Evolutionary conservation across 2,888 invertebrate species (phyloP).

Genomic region (Leptinotarsa rubiginosa): DNA sequence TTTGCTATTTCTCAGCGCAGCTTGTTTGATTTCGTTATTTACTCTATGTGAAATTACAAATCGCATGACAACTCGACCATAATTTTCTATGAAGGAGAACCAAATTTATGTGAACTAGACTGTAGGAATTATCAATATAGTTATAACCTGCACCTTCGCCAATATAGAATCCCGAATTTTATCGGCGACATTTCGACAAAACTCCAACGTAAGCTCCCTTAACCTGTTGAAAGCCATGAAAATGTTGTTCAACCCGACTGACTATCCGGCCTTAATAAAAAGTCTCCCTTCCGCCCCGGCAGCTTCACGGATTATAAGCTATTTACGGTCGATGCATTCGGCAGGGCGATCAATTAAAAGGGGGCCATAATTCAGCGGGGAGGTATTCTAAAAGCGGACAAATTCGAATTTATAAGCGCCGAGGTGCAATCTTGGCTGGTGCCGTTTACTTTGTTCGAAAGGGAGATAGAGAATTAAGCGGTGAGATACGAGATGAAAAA

Average conservation of each 20-base stretch:
- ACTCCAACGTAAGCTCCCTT: not conserved
- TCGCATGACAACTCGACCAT: too few species aligned
- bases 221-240: slow-evolving; percentile 17
- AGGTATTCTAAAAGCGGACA: slow-evolving; percentile 7
- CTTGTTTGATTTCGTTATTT: too few species aligned
- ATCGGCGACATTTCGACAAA: not conserved
- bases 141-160: too few species aligned
- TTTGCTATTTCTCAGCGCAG: too few species aligned
- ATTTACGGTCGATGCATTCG: slow-evolving; percentile 23
- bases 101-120: too few species aligned
- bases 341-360: slow-evolving; percentile 17
- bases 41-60: too few species aligned
- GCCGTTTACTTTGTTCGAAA: slow-evolving; percentile 12
- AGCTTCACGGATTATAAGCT: slow-evolving; percentile 26
- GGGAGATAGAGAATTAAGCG: slow-evolving; percentile 8
- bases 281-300: slow-evolving; percentile 2
- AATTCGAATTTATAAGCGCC: slow-evolving; percentile 16
- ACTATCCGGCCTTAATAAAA: slow-evolving; percentile 22
- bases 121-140: too few species aligned
- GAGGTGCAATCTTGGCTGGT: not conserved
- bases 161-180: not conserved
- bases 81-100: too few species aligned
- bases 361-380: slow-evolving; percentile 11
- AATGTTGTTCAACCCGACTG: slow-evolving; percentile 2
- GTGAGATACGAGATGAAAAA: slow-evolving; percentile 8